Conservation (phyloP, 2,888 invertebrate species). For the Hirtodrosophila trivittata region DNA sequence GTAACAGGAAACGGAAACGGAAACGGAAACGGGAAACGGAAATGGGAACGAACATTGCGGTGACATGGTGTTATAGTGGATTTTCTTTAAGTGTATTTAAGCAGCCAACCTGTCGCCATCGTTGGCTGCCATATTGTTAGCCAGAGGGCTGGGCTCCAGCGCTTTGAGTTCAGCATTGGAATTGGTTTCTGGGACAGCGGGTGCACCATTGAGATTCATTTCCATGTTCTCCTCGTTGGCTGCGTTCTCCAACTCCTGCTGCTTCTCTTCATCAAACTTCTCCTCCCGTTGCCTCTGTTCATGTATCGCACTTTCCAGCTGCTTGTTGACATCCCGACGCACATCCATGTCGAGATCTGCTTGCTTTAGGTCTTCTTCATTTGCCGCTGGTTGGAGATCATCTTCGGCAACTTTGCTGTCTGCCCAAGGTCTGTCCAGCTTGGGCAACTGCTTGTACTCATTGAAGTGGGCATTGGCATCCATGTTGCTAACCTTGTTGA, state of each 20-base stretch:
- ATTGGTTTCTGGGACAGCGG: background rate
- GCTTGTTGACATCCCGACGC: slow-evolving; percentile 6
- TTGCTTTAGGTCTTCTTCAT: slow-evolving; percentile 7
- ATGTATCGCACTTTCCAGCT: slow-evolving; percentile 9
- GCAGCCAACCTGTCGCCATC: slow-evolving; percentile 58
- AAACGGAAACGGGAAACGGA: slow-evolving; percentile 15
- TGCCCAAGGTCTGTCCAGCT: slow-evolving; percentile 6
- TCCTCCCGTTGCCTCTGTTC: slow-evolving; percentile 7
- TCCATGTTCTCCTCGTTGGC: slow-evolving; percentile 15
- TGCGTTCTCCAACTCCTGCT: background rate
- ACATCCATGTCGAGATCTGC: slow-evolving; percentile 5
- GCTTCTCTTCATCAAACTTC: slow-evolving; percentile 6
- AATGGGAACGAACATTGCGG: no score
- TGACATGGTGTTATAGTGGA: no score
- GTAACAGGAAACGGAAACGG: slow-evolving; percentile 3
- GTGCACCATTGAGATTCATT: slow-evolving; percentile 2
- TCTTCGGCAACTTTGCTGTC: slow-evolving; percentile 7
- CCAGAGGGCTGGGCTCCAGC: slow-evolving; percentile 10
- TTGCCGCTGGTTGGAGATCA: slow-evolving; percentile 6
- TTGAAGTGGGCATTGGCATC: background rate
- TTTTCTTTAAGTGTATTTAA: slow-evolving; percentile 6
- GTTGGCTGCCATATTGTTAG: slow-evolving; percentile 23
- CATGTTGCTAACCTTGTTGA: slow-evolving; percentile 16
- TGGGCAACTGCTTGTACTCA: slow-evolving; percentile 22
- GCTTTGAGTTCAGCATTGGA: slow-evolving; percentile 14